These are phyloP conservation scores for Tortricodes alternella DNA, from an alignment of 2,888 invertebrate species.

Conservation along the genomic window DNA sequence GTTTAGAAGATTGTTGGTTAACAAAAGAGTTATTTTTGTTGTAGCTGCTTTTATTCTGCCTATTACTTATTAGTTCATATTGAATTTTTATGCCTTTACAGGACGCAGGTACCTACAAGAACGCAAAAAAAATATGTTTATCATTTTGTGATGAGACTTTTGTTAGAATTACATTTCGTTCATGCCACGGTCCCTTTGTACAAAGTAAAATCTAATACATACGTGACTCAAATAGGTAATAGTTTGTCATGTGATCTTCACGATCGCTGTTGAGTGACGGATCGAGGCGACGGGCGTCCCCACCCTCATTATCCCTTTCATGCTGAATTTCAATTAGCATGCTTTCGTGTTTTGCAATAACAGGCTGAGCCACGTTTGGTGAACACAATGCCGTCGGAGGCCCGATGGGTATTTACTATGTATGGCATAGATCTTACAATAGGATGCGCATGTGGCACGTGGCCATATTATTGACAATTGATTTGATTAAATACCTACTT, in stretches of 20 bases:
- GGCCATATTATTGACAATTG: slow-evolving; percentile 36
- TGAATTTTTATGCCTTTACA: too few species aligned
- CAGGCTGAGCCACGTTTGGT: slow-evolving; percentile 58
- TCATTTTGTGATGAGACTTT: not conserved
- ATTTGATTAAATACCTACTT: slow-evolving; percentile 36
- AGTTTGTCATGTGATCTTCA: slow-evolving; percentile 55
- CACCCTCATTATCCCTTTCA: slow-evolving; percentile 80
- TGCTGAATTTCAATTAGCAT: slow-evolving; percentile 81
- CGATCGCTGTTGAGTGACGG: slow-evolving; percentile 57
- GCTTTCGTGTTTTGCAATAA: slow-evolving; percentile 77
- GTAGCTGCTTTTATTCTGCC: slow-evolving; percentile 12
- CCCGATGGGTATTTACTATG: slow-evolving; percentile 25
- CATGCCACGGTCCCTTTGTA: too few species aligned
- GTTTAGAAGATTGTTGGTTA: slow-evolving; percentile 45
- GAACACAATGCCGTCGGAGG: slow-evolving; percentile 45
- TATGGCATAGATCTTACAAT: slow-evolving; percentile 20
- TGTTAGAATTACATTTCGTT: too few species aligned
- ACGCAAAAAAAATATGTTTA: not conserved
- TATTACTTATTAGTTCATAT: too few species aligned
- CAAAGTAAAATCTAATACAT: slow-evolving; percentile 5
- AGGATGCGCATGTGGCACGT: slow-evolving; percentile 21
- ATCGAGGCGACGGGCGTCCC: slow-evolving; percentile 46
- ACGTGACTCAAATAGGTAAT: slow-evolving; percentile 27
- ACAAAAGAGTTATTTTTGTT: slow-evolving; percentile 34
- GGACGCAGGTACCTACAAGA: too few species aligned